These are phyloP conservation scores for Icerya purchasi DNA, from an alignment of 2,888 invertebrate species.

Conservation along the genomic window DNA sequence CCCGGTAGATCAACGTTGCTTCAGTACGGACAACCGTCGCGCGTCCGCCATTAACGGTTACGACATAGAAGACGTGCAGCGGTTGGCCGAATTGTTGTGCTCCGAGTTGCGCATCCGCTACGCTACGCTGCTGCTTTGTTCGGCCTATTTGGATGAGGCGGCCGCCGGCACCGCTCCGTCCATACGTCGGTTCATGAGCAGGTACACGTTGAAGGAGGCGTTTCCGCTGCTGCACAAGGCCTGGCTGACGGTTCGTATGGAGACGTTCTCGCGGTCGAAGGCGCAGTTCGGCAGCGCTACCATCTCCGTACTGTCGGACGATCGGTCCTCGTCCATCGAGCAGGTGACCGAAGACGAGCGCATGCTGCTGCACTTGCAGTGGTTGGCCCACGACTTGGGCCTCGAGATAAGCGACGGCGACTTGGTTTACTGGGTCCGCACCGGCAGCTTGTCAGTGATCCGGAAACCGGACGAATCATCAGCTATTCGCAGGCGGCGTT, in stretches of 20 bases:
- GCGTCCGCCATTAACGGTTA: not conserved
- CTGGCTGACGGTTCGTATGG: constrained; percentile 27
- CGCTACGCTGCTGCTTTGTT: constrained; percentile 22
- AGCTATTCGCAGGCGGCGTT: not conserved
- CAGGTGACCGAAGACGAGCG: constrained; percentile 19
- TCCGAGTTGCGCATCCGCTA: constrained; percentile 26
- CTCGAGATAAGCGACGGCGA: constrained; percentile 23
- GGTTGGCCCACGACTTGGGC: constrained; percentile 23
- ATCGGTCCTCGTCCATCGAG: constrained; percentile 5
- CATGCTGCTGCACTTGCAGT: constrained; percentile 22
- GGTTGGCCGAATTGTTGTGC: constrained; percentile 17
- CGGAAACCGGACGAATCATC: constrained; percentile 16
- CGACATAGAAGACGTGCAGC: constrained; percentile 19
- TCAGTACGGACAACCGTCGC: constrained; percentile 22
- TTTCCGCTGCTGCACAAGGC: constrained; percentile 28
- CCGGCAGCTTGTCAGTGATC: not conserved
- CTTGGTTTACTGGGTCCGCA: constrained; percentile 19
- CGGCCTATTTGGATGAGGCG: constrained; percentile 19
- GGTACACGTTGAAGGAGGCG: constrained; percentile 27
- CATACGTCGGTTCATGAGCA: constrained; percentile 20
- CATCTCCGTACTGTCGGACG: constrained; percentile 2
- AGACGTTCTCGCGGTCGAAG: constrained; percentile 27
- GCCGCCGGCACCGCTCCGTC: constrained; percentile 13
- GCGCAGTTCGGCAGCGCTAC: constrained; percentile 14
- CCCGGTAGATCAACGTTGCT: constrained; percentile 24